Percentiles rank a stretch among this genome's conserved stretches.
These are phyloP conservation scores for Gallinago jamesoni DNA, from an alignment of 2,113 vertebrate genomes.

Conservation along the genomic window DNA sequence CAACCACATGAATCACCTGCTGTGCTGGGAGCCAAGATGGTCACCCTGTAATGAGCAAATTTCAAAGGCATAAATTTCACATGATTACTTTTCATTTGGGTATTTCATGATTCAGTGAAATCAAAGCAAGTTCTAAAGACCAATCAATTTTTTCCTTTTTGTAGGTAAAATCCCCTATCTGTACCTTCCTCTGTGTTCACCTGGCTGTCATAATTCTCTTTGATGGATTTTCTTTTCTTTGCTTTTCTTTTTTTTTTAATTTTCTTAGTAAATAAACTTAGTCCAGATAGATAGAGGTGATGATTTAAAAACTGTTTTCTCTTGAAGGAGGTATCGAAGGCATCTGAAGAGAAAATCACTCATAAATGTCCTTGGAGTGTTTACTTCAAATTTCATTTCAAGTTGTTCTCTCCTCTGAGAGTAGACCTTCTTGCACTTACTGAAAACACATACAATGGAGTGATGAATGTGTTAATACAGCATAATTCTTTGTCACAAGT, in stretches of 20 bases:
- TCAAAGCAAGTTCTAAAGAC: not conserved
- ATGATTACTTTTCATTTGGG: not conserved
- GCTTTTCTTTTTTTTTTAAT: not conserved
- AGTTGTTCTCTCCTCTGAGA: not conserved
- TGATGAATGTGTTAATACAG: not conserved
- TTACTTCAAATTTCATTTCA: not conserved
- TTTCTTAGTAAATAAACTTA: not conserved
- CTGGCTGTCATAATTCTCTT: not conserved
- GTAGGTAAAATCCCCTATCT: not conserved
- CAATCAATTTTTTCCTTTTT: not conserved
- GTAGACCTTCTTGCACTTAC: not conserved
- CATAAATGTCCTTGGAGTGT: not conserved
- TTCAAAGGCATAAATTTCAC: not conserved
- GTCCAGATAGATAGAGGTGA: not conserved
- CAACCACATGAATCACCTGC: not conserved
- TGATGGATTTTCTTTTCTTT: not conserved
- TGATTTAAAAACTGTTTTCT: not conserved
- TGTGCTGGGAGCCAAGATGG: not conserved
- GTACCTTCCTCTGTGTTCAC: not conserved
- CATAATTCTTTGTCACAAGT: not conserved
- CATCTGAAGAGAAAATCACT: not conserved
- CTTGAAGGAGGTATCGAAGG: not conserved
- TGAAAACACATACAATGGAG: not conserved
- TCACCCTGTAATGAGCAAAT: not conserved
- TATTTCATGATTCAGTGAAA: not conserved